A percentile compares a stretch with the other conserved stretches of the same genome.
These are phyloP conservation scores for Echinarachnius parma DNA, from an alignment of 53 echinoderm and acorn worm genomes.

Conservation along the genomic window DNA sequence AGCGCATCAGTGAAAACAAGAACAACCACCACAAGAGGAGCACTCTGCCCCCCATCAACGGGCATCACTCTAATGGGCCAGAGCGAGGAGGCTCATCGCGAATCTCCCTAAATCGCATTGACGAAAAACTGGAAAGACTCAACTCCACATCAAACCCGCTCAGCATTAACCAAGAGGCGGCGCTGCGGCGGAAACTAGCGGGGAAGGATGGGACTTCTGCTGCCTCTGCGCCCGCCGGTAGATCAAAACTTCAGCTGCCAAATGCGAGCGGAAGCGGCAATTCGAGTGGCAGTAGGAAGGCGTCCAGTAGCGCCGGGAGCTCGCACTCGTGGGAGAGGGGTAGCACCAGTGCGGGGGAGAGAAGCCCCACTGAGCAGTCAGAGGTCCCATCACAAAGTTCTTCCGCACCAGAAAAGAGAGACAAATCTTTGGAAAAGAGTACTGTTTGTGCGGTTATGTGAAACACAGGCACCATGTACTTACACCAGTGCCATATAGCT, in stretches of 20 bases:
- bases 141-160: slow-evolving; percentile 37
- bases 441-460: slow-evolving; percentile 23
- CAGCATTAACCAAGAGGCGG: slow-evolving; percentile 82
- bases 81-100: no score
- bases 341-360: not conserved
- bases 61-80: slow-evolving; percentile 1
- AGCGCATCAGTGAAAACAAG: slow-evolving; percentile 36
- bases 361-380: no score
- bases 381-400: no score
- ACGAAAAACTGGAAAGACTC: slow-evolving; percentile 44
- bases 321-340: slow-evolving; percentile 23
- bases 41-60: slow-evolving; percentile 34
- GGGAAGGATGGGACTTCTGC: slow-evolving; percentile 19
- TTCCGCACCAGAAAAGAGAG: no score
- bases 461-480: no score
- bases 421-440: no score
- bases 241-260: not conserved
- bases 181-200: slow-evolving; percentile 48
- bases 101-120: not conserved
- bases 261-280: not conserved
- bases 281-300: not conserved
- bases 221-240: not conserved
- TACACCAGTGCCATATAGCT: no score
- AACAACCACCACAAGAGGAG: slow-evolving; percentile 14
- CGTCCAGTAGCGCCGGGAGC: not conserved